Percentiles rank a stretch among this genome's conserved stretches.
Evolutionary conservation across 2,113 vertebrate genomes (phyloP).

Genomic region (Sinosuthora webbiana): DNA sequence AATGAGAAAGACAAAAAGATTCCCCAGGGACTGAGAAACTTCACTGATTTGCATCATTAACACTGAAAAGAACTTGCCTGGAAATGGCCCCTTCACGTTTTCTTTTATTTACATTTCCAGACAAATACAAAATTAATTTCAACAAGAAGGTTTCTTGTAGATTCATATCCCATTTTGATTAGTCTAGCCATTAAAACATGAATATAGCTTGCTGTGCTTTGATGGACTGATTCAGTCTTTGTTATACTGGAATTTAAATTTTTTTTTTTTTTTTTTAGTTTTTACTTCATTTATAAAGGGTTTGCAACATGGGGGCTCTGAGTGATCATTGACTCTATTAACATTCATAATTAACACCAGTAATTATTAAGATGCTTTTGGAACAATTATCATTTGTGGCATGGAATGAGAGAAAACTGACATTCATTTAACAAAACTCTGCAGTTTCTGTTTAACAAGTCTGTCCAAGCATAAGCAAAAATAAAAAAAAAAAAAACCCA

Average conservation of each 20-base stretch:
- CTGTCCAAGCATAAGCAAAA: slow-evolving; percentile 58
- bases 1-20: slow-evolving; percentile 69
- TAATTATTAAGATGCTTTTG: neutral
- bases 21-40: slow-evolving; percentile 64
- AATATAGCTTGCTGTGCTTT: neutral
- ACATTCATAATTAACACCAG: slow-evolving; percentile 23
- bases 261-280: neutral
- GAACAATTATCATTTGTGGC: slow-evolving; percentile 13
- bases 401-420: slow-evolving; percentile 15
- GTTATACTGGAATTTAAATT: neutral
- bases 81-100: slow-evolving; percentile 15
- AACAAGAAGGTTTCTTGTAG: neutral
- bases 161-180: neutral
- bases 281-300: neutral
- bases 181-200: neutral
- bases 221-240: neutral
- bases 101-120: slow-evolving; percentile 40
- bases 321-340: neutral
- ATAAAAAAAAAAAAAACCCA: neutral
- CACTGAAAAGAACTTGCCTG: slow-evolving; percentile 53
- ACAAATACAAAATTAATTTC: slow-evolving; percentile 46
- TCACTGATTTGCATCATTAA: slow-evolving; percentile 45
- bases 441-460: neutral
- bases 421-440: slow-evolving; percentile 29
- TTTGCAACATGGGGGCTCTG: neutral